These are phyloP conservation scores for Euglossa dilemma DNA, from an alignment of 1,140 invertebrate genomes.

Conservation along the genomic window DNA sequence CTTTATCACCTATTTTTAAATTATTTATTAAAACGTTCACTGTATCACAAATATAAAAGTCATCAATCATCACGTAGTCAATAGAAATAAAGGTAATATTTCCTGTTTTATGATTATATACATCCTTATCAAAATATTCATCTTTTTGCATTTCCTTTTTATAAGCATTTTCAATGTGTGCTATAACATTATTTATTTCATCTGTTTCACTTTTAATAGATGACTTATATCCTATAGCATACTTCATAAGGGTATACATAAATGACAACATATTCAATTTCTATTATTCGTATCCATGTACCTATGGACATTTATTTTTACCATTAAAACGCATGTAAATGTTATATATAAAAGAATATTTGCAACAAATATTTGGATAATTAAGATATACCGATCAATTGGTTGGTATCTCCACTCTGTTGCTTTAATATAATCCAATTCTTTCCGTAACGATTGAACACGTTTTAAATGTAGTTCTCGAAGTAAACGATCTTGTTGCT, in stretches of 20 bases:
- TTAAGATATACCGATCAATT: slow-evolving; percentile 73
- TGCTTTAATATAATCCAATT: slow-evolving; percentile 86
- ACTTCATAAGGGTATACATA: slow-evolving; percentile 50
- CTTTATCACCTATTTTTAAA: slow-evolving; percentile 69
- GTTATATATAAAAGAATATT: neutral
- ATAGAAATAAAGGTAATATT: slow-evolving; percentile 62
- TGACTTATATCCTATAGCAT: slow-evolving; percentile 33
- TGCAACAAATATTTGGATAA: neutral
- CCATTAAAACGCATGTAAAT: neutral
- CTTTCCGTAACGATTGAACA: slow-evolving; percentile 85
- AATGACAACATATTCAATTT: slow-evolving; percentile 71
- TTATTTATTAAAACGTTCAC: slow-evolving; percentile 45
- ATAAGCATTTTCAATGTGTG: slow-evolving; percentile 46
- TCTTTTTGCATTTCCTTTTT: slow-evolving; percentile 1
- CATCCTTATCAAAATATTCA: slow-evolving; percentile 38
- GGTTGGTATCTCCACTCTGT: slow-evolving; percentile 88
- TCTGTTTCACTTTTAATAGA: slow-evolving; percentile 13
- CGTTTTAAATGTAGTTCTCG: slow-evolving; percentile 85
- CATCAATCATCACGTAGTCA: slow-evolving; percentile 72
- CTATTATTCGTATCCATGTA: slow-evolving; percentile 62
- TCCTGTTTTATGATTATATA: slow-evolving; percentile 73
- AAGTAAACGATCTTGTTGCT: slow-evolving; percentile 73
- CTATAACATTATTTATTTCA: slow-evolving; percentile 60
- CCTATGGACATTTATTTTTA: slow-evolving; percentile 32
- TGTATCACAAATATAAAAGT: slow-evolving; percentile 69